phyloP scores from a whole-genome alignment of 2,888 invertebrate genomes.

The Cryptus armator region DNA sequence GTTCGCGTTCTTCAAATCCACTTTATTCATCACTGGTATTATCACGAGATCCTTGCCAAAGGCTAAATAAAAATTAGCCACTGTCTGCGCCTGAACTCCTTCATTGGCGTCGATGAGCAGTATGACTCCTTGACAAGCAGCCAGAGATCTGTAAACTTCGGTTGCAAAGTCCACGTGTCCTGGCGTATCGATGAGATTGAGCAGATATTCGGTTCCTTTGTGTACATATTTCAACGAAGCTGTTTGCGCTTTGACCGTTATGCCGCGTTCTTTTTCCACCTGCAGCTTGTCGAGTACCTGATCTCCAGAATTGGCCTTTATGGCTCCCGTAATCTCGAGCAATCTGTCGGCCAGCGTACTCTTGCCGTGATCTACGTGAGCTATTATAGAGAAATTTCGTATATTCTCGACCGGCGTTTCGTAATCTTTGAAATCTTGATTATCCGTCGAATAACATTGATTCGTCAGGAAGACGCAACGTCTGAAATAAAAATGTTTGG shows the following conservation, averaged over 20 bases:
- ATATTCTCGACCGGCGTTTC: conserved; percentile 87
- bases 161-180: conserved; percentile 99
- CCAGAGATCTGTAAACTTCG: conserved; percentile 96
- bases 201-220: conserved; percentile 90
- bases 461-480: conserved; percentile 6
- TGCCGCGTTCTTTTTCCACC: conserved; percentile 98
- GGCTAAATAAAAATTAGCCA: conserved; percentile 97
- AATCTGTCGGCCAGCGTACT: conserved; percentile 98
- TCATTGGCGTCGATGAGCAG: conserved; percentile 98
- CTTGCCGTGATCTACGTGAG: conserved; percentile 99
- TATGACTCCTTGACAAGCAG: conserved; percentile 97
- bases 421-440: conserved; percentile 72
- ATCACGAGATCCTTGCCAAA: conserved; percentile 92
- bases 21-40: conserved; percentile 98
- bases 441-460: conserved; percentile 58
- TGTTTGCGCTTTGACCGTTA: conserved; percentile 99
- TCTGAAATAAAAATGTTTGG: conserved; percentile 44
- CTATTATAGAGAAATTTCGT: conserved; percentile 98
- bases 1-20: conserved; percentile 96
- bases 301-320: conserved; percentile 88
- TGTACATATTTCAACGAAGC: conserved; percentile 94
- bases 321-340: conserved; percentile 96
- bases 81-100: conserved; percentile 98
- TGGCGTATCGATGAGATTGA: conserved; percentile 99
- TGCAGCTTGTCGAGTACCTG: conserved; percentile 92